Conservation (phyloP, 2,797 vertebrate genomes). For the Anguilla anguilla region DNA sequence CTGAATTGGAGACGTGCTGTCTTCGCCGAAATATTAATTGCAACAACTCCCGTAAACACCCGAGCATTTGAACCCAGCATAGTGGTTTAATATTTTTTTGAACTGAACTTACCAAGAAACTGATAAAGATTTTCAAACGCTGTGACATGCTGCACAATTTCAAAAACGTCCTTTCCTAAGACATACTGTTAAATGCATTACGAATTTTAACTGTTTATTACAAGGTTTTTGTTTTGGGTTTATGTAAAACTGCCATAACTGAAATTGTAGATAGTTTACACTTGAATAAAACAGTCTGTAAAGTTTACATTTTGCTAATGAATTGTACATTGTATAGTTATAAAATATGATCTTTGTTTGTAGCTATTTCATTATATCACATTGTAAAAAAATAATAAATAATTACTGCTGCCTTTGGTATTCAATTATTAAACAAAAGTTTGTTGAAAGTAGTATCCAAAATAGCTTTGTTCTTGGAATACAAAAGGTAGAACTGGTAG, state of each 20-base stretch:
- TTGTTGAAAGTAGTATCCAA: neutral
- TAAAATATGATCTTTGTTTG: slow-evolving; percentile 26
- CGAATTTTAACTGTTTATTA: slow-evolving; percentile 12
- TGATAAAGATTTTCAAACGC: neutral
- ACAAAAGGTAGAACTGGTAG: slow-evolving; percentile 6
- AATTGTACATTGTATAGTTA: slow-evolving; percentile 28
- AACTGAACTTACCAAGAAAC: neutral
- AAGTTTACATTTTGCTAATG: slow-evolving; percentile 30
- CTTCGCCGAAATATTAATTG: neutral
- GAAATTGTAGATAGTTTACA: slow-evolving; percentile 30
- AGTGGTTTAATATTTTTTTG: slow-evolving; percentile 16
- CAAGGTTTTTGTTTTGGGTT: slow-evolving; percentile 17
- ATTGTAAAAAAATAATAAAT: neutral
- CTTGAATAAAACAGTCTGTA: slow-evolving; percentile 20
- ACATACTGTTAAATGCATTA: slow-evolving; percentile 3
- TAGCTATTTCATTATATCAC: slow-evolving; percentile 8
- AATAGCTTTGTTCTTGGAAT: slow-evolving; percentile 11
- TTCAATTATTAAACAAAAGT: neutral
- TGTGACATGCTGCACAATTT: neutral
- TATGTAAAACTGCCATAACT: slow-evolving; percentile 32
- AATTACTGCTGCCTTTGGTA: neutral
- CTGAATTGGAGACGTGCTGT: neutral
- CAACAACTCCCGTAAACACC: neutral
- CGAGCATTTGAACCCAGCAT: neutral
- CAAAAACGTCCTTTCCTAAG: slow-evolving; percentile 9